These are phyloP conservation scores for Actenoides lindsayi DNA, from an alignment of 2,113 vertebrate genomes.

Conservation along the genomic window DNA sequence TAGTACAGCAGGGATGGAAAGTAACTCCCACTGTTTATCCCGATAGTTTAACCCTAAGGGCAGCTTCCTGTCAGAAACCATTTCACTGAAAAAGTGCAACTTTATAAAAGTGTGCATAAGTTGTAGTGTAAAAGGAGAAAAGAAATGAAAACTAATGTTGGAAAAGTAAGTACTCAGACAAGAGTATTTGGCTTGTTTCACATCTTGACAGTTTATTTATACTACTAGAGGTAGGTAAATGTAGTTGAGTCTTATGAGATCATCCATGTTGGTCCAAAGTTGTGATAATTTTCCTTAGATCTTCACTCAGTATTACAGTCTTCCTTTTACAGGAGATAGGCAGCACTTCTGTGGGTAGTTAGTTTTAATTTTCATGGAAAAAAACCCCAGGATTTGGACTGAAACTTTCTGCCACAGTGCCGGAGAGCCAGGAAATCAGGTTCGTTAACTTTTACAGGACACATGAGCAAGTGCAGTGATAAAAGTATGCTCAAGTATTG, in stretches of 20 bases:
- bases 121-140: not conserved
- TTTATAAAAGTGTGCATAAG: not conserved
- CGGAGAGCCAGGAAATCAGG: not conserved
- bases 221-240: not conserved
- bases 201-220: not conserved
- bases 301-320: not conserved
- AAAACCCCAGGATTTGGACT: not conserved
- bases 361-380: not conserved
- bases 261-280: not conserved
- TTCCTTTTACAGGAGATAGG: not conserved
- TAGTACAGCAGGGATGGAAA: not conserved
- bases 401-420: not conserved
- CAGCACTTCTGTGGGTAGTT: not conserved
- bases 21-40: not conserved
- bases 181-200: not conserved
- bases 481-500: not conserved
- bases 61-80: not conserved
- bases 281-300: not conserved
- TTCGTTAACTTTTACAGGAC: not conserved
- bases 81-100: not conserved
- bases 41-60: not conserved
- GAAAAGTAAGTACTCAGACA: not conserved
- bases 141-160: not conserved
- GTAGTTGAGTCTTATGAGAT: not conserved
- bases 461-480: not conserved